A percentile compares a stretch with the other conserved stretches of the same genome.
Evolutionary conservation across 2,888 invertebrate genomes (phyloP).

Genomic region (Euclidia mi): DNA sequence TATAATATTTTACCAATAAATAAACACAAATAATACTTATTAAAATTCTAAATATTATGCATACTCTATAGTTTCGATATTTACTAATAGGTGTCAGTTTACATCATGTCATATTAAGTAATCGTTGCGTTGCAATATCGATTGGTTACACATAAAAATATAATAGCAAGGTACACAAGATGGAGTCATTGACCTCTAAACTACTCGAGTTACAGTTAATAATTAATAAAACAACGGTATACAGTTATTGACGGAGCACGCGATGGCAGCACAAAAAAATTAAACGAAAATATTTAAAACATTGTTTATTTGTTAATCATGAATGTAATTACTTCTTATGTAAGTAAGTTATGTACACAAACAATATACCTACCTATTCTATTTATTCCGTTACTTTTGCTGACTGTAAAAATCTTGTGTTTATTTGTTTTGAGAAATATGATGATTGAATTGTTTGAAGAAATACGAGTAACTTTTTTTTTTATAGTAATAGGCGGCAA

Average conservation of each 20-base stretch:
- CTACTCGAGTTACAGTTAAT: conserved; percentile 79
- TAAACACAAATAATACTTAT: no score
- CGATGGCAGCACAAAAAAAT: conserved; percentile 49
- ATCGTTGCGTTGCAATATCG: conserved; percentile 49
- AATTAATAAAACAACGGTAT: conserved; percentile 84
- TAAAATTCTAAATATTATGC: no score
- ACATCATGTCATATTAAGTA: conserved; percentile 11
- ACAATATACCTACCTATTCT: not conserved
- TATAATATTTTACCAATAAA: no score
- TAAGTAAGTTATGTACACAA: no score
- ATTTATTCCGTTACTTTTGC: not conserved
- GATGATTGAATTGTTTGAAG: no score
- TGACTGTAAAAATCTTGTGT: not conserved
- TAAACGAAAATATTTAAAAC: conserved; percentile 36
- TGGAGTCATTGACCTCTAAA: conserved; percentile 73
- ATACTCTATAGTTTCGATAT: no score
- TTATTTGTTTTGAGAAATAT: no score
- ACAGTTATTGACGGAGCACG: conserved; percentile 63
- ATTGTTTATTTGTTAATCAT: conserved; percentile 29
- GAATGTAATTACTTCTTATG: no score
- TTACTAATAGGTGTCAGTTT: no score
- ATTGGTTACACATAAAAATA: conserved; percentile 72
- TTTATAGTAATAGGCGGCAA: no score
- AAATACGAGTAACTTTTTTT: no score
- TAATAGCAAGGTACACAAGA: conserved; percentile 63